Percentiles rank a stretch among this genome's conserved stretches.
These are phyloP conservation scores for Papilio glaucus DNA, from an alignment of 1,140 invertebrate genomes.

Conservation along the genomic window DNA sequence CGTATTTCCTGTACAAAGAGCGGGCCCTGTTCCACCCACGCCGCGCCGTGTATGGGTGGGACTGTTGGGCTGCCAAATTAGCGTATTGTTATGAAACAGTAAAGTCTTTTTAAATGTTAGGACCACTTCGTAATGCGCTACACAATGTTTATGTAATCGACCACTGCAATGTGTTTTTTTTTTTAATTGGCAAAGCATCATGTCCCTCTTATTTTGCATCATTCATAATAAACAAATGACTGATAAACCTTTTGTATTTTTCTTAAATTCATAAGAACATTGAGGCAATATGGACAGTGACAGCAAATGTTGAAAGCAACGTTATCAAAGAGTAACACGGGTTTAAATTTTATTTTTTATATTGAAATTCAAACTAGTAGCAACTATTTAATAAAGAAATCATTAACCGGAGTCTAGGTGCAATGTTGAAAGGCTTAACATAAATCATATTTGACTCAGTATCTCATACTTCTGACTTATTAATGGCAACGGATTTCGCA, in stretches of 20 bases:
- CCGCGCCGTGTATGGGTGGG: not conserved
- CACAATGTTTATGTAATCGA: not conserved
- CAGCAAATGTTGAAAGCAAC: not conserved
- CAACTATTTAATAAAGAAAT: too few species aligned
- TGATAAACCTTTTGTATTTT: not conserved
- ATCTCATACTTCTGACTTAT: not conserved
- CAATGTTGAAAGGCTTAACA: not conserved
- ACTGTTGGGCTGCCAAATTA: slow-evolving; percentile 6
- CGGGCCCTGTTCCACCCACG: slow-evolving; percentile 16
- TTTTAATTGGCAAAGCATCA: too few species aligned
- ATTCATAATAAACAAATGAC: too few species aligned
- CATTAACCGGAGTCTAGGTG: too few species aligned
- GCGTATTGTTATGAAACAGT: slow-evolving; percentile 22
- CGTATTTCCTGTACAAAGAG: slow-evolving; percentile 17
- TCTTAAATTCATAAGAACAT: not conserved
- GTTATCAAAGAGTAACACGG: too few species aligned
- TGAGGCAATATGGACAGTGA: not conserved
- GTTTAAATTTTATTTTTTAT: too few species aligned
- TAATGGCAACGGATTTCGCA: not conserved
- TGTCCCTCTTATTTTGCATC: too few species aligned
- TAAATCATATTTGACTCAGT: not conserved
- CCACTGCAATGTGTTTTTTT: not conserved
- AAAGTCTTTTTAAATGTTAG: slow-evolving; percentile 2
- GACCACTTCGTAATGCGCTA: not conserved
- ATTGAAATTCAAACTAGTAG: too few species aligned